Conservation (phyloP, 2,888 invertebrate genomes). For the Camponotus fellah region DNA sequence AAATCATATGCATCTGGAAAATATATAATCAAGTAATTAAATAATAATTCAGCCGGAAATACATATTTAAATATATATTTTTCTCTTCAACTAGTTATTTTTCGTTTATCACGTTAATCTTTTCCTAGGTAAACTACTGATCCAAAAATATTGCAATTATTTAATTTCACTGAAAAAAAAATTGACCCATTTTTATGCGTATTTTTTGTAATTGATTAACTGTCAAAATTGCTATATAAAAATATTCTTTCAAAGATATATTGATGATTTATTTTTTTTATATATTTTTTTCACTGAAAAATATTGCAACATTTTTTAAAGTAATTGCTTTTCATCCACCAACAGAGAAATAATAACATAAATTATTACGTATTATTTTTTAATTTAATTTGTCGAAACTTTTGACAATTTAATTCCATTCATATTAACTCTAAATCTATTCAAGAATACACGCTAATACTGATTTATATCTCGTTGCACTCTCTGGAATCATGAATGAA, state of each 20-base stretch:
- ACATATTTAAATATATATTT: background rate
- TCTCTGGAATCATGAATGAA: background rate
- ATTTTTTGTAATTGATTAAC: conserved; percentile 17
- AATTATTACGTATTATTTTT: background rate
- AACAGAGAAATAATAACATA: background rate
- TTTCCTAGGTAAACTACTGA: background rate
- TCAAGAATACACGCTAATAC: background rate
- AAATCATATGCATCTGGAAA: background rate
- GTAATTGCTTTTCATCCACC: background rate
- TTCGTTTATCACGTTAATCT: background rate
- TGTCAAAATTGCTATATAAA: background rate
- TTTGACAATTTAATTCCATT: background rate
- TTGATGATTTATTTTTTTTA: background rate
- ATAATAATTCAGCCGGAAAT: background rate
- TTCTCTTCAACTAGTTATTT: background rate
- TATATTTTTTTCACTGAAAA: background rate
- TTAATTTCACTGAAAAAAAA: conserved; percentile 13
- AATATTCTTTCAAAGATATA: conserved; percentile 16
- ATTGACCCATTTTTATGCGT: background rate
- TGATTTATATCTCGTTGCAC: background rate
- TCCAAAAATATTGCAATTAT: conserved; percentile 11
- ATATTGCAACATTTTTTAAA: background rate
- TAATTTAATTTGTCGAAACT: background rate
- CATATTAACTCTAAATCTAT: background rate
- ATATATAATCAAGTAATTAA: background rate